These are phyloP conservation scores for Drosophila navojoa DNA, from an alignment of 1,140 invertebrate species.

Conservation along the genomic window DNA sequence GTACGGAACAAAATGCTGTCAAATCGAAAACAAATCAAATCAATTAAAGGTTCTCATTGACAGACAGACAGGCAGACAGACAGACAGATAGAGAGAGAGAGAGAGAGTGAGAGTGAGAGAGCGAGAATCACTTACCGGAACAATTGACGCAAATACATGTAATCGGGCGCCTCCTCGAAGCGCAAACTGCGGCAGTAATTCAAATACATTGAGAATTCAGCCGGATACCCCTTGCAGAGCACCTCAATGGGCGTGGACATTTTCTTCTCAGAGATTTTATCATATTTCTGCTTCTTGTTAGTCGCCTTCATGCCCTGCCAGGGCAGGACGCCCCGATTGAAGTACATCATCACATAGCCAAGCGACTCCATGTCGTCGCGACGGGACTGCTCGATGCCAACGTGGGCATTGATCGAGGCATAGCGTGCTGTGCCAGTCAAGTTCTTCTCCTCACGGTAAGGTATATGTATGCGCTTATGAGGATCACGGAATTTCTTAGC, in stretches of 20 bases:
- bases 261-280: conserved; percentile 98
- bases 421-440: conserved; percentile 98
- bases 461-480: conserved; percentile 94
- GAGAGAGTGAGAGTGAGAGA: too few relatives aligned
- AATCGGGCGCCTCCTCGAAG: conserved; percentile 99
- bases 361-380: conserved; percentile 98
- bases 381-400: conserved; percentile 95
- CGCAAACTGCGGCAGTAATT: conserved; percentile 97
- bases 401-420: conserved; percentile 98
- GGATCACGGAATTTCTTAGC: conserved; percentile 98
- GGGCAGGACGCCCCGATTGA: conserved; percentile 95
- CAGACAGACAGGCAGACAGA: too few relatives aligned
- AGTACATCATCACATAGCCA: conserved; percentile 99
- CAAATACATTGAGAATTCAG: conserved; percentile 99
- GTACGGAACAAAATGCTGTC: conserved; percentile 98
- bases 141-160: conserved; percentile 98
- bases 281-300: conserved; percentile 99
- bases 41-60: too few relatives aligned
- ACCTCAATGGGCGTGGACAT: conserved; percentile 98
- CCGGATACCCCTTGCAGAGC: conserved; percentile 97
- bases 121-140: conserved; percentile 69
- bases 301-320: conserved; percentile 97
- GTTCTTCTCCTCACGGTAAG: conserved; percentile 98
- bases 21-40: conserved; percentile 10
- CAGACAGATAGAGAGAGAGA: too few relatives aligned